phyloP scores from a whole-genome alignment of 1,140 invertebrate genomes.

The Platorchestia sp. region DNA sequence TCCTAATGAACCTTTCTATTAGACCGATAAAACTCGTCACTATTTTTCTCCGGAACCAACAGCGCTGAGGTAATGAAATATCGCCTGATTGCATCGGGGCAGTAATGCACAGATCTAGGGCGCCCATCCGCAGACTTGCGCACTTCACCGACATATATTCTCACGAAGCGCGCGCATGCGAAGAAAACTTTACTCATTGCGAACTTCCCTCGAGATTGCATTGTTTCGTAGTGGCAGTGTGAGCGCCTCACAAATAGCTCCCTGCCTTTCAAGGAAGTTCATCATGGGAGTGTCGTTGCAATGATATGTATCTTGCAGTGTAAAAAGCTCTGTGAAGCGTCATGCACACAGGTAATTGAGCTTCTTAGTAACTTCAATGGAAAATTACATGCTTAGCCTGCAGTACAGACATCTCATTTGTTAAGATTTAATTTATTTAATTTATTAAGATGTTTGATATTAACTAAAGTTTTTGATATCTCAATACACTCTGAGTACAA shows the following conservation, averaged over 20 bases:
- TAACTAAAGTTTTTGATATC: no score
- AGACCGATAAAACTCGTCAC: constrained; percentile 25
- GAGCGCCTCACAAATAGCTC: neutral
- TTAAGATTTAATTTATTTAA: no score
- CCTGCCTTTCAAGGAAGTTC: neutral
- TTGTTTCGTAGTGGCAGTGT: neutral
- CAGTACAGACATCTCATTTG: no score
- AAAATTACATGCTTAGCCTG: no score
- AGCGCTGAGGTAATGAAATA: constrained; percentile 27
- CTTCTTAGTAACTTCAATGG: no score
- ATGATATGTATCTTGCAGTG: neutral
- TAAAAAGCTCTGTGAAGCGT: no score
- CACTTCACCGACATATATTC: neutral
- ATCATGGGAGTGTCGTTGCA: neutral
- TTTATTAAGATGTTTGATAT: no score
- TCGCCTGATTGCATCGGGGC: neutral
- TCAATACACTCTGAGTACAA: no score
- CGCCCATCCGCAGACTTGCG: neutral
- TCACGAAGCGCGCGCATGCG: neutral
- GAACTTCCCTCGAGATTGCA: neutral
- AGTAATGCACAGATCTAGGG: neutral
- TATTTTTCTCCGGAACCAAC: constrained; percentile 39
- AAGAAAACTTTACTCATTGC: neutral
- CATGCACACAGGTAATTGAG: no score
- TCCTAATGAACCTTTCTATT: constrained; percentile 39